A percentile compares a stretch with the other conserved stretches of the same genome.
phyloP scores from a whole-genome alignment of 2,888 invertebrate genomes.

The Nemurella pictetii region DNA sequence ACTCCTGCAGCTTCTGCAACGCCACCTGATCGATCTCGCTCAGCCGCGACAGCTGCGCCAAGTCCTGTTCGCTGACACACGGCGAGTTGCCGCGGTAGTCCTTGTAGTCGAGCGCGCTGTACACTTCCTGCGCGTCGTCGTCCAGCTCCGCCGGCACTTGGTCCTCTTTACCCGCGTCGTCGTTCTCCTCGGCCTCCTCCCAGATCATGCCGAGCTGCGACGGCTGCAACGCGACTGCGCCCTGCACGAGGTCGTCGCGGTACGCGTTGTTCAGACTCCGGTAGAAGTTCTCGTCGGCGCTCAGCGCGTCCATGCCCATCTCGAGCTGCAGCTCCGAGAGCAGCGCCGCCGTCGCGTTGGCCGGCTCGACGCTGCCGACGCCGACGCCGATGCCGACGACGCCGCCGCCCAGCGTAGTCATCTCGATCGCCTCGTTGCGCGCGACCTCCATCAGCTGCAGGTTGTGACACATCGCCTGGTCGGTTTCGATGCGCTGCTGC shows the following conservation, averaged over 20 bases:
- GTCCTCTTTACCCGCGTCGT: constrained; percentile 51
- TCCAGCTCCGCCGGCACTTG: constrained; percentile 43
- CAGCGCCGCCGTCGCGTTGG: constrained; percentile 39
- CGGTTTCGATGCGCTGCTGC: constrained; percentile 45
- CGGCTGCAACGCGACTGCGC: constrained; percentile 59
- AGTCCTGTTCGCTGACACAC: constrained; percentile 75
- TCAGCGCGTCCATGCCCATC: constrained; percentile 47
- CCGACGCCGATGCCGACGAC: no score
- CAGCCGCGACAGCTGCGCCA: constrained; percentile 73
- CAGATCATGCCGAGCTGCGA: constrained; percentile 85
- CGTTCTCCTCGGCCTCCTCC: constrained; percentile 79
- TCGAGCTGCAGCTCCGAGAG: constrained; percentile 51
- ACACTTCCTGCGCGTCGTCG: constrained; percentile 64
- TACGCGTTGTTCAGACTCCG: constrained; percentile 86
- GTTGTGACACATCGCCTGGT: constrained; percentile 47
- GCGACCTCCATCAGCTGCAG: constrained; percentile 57
- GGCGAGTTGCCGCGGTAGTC: constrained; percentile 75
- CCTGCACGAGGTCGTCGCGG: constrained; percentile 67
- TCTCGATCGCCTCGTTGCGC: constrained; percentile 23
- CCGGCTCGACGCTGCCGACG: constrained; percentile 33
- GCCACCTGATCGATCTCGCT: constrained; percentile 77
- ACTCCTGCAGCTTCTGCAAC: constrained; percentile 76
- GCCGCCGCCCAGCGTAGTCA: constrained; percentile 35
- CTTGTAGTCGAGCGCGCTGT: constrained; percentile 76
- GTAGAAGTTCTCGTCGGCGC: constrained; percentile 79